Evolutionary conservation across 2,888 invertebrate species (phyloP).

Genomic region (Sarcophaga rosellei): DNA sequence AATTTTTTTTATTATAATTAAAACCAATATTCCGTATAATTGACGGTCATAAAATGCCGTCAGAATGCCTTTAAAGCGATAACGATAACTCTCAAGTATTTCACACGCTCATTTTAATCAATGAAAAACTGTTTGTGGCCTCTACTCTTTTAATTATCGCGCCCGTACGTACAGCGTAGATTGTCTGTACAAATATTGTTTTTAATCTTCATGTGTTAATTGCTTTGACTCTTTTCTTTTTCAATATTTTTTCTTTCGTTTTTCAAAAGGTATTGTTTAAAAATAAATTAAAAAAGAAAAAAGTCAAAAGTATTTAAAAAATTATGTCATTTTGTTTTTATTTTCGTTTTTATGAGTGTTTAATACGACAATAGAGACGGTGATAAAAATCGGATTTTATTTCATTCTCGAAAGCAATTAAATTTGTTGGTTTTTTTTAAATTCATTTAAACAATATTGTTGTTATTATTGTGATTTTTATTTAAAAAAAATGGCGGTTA

Average conservation of each 20-base stretch:
- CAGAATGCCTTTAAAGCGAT: not conserved
- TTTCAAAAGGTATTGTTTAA: constrained; percentile 6
- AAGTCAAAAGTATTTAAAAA: constrained; percentile 14
- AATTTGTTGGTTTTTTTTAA: no score
- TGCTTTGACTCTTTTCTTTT: constrained; percentile 3
- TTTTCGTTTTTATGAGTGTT: not conserved
- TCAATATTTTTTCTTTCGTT: not conserved
- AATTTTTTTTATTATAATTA: not conserved
- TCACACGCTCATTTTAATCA: not conserved
- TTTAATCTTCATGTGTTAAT: not conserved
- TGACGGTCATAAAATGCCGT: not conserved
- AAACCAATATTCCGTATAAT: not conserved
- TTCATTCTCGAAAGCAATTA: no score
- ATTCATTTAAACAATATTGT: no score
- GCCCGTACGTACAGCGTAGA: not conserved
- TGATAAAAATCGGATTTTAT: no score
- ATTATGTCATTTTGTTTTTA: constrained; percentile 38
- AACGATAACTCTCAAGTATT: not conserved
- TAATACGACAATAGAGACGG: not conserved
- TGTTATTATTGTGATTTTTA: no score
- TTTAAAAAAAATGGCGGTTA: no score
- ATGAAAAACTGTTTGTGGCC: not conserved
- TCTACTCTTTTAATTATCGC: not conserved
- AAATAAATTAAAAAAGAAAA: constrained; percentile 15
- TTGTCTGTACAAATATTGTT: not conserved